Evolutionary conservation across 2,797 vertebrate species (phyloP), one percentile per base, ranked within the genome.

Genomic region (Neosalanx taihuensis): DNA sequence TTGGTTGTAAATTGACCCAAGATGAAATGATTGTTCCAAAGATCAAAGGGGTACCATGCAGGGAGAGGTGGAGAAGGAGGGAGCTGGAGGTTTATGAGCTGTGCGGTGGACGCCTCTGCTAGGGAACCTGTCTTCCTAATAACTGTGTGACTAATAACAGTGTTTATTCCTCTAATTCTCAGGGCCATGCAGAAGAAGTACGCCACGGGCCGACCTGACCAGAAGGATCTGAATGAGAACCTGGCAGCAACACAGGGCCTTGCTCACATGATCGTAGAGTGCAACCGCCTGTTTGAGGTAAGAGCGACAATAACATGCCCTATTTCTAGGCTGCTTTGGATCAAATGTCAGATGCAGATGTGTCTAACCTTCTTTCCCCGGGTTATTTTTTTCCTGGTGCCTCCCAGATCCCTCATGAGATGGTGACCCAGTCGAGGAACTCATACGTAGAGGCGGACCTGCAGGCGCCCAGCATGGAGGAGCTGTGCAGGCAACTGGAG

Each of bases 171-270:
- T 18, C 15, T 59, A 17, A 70, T 79, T 74, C 80, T 41, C 65
- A 99, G 97, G 89, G 95, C 94, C 83, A 97, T 97, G 89, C 97
- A 97, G 90, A 99, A 95, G 89, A 99, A 98, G 89, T 98, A 98
- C 15, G 92, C 95, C 85, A 95, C 95, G 0, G 97, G 97, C 76
- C 95, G 97, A 80, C 97, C 97, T 30, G 97, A 99, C 92, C 97
- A 98, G 87, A 99, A 98, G 88, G 97, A 99, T 90, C 94, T 99
- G 85, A 99, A 92, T 84, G 97, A 99, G 90, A 99, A 97, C 76
- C 90, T 98, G 85, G 96, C 97, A 18, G 97, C 97, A 6, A 96
- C 96, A 30, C 97, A 98, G 81, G 97, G 97, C 67, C 95, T 99
- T 1, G 95, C 97, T 79, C 97, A 98, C 80, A 99, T 99, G 97